Evolutionary conservation across 2,113 vertebrate species (phyloP).

Genomic region (Phoxinus phoxinus): DNA sequence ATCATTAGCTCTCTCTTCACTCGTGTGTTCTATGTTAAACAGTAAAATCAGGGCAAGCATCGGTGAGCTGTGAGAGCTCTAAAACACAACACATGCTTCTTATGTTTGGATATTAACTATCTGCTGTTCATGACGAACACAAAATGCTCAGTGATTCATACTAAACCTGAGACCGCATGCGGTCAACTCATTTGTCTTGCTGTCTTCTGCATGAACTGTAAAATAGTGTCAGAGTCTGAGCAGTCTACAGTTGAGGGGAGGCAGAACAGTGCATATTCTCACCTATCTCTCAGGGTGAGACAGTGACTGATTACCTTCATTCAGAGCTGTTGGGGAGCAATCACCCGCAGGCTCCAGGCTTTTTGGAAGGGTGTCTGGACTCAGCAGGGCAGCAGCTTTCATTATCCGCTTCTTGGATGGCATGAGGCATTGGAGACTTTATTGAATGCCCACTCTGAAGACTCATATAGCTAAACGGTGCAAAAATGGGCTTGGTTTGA

Average conservation of each 20-base stretch:
- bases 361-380: constrained; percentile 15
- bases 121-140: constrained; percentile 52
- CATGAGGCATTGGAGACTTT: neutral
- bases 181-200: constrained; percentile 55
- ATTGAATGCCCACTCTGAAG: neutral
- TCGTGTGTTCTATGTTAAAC: neutral
- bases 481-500: neutral
- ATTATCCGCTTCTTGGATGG: constrained; percentile 18
- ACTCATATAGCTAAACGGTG: neutral
- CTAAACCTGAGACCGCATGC: constrained; percentile 48
- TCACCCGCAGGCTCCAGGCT: constrained; percentile 19
- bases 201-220: constrained; percentile 53
- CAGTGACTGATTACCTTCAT: constrained; percentile 45
- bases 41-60: neutral
- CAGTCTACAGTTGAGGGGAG: neutral
- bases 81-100: neutral
- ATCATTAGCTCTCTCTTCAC: neutral
- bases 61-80: neutral
- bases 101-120: constrained; percentile 36
- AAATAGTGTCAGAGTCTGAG: constrained; percentile 38
- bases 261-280: constrained; percentile 32
- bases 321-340: constrained; percentile 29
- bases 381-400: constrained; percentile 18
- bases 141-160: constrained; percentile 46
- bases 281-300: constrained; percentile 29